Evolutionary conservation across 2,113 vertebrate species (phyloP), one percentile per base, ranked within the genome.

Genomic region (Diphyllodes magnificus): DNA sequence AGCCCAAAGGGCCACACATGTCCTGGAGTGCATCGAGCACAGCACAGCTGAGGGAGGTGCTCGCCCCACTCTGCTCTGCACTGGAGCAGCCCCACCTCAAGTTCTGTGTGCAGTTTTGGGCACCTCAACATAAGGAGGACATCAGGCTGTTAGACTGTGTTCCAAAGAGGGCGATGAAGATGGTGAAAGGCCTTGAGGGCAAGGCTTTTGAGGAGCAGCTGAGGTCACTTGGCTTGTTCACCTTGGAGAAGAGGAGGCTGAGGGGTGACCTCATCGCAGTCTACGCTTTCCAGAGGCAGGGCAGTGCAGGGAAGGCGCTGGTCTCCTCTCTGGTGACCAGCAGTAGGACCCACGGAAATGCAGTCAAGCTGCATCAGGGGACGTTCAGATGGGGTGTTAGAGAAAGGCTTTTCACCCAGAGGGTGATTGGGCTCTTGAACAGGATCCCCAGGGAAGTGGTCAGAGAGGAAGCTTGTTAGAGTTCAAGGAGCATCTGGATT

Each of bases 261-360:
- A 76, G 35, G 11, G 37, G 35, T 17, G 30, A 19, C 68, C 30
- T 84, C 50, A 40, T 39, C 0, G 0, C 14, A 22, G 21, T 12
- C 28, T 69, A 6, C 42, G 18, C 16, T 44, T 78, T 39, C 33
- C 50, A 61, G 15, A 15, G 12, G 44, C 1, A 0, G 5, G 27
- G 13, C 44, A 60, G 33, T 4, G 6, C 39, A 39, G 11, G 15
- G 18, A 40, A 51, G 13, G 11, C 31, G 10, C 31, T 65, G 37
- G 40, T 63, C 28, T 86, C 27, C 47, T 78, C 24, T n/a, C 31
- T 57, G 45, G 35, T 65, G 40, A 30, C 37, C 31, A 19, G 73
- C 5, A 4, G 10, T 1, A 54, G 31, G 21, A 42, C 31, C 15
- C 1, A 4, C 3, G 4, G 60, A 47, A 80, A 61, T 10, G 14